Evolutionary conservation across 2,888 invertebrate genomes (phyloP), one percentile per base, ranked within the genome.

Genomic region (Agonopterix arenella): DNA sequence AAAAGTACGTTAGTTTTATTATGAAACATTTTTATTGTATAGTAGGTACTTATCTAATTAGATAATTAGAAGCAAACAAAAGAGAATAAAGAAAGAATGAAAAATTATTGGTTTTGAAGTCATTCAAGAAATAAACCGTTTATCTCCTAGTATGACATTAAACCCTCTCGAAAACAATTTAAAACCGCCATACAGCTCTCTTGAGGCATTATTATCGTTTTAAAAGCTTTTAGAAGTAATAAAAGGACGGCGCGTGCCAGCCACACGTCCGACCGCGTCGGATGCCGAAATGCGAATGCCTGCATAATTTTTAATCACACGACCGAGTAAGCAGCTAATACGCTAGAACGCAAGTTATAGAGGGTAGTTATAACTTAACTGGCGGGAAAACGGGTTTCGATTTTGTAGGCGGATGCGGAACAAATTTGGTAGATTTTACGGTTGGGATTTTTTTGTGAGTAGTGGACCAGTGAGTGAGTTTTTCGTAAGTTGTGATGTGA

Each of bases 291-390:
- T 63, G 61, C 67, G 68, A 73, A 52, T 59, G 73, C 67, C 67
- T 73, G 84, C 80, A 85, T 86, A 88, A 86, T 89, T 88, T 88
- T 86, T 89, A 89, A 89, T 89, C 84, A 85, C 80, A 81, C 88
- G 86, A 85, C 72, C 68, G 88, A 83, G 80, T 84, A 78, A 80
- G 84, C 86, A 84, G 75, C 84, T 88, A 88, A 89, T 86, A 80
- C 77, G 71, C 73, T 83, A 82, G 84, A 88, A 86, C 85, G 80
- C 68, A 71, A 61, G 68, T 70, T 73, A 57, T 57, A 53, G 64
- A 57, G 68, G 69, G 67, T 66, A 66, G 56, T 62, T 60, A 60
- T 57, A 60, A 54, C 58, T 58, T 57, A 57, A 60, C 54, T 52
- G 54, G 52, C 59, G 57, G 55, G 55, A 56, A 56, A 52, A 54